These are phyloP conservation scores for Papilio elwesi DNA, from an alignment of 2,888 invertebrate genomes.

Conservation along the genomic window DNA sequence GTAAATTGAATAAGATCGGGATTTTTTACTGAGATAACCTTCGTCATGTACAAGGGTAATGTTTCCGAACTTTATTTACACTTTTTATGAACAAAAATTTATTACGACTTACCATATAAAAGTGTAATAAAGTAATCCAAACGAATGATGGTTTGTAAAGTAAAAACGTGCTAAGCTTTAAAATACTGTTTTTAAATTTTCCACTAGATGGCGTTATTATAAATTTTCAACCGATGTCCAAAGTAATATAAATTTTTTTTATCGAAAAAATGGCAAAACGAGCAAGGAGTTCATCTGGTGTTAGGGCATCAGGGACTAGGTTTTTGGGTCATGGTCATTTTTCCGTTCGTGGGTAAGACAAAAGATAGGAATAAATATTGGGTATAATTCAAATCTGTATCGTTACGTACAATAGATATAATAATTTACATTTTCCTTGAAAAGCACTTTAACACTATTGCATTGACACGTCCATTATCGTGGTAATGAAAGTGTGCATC, in stretches of 20 bases:
- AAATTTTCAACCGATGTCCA: background rate
- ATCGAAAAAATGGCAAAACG: too few species aligned
- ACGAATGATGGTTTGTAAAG: too few species aligned
- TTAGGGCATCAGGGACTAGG: too few species aligned
- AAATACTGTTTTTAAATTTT: background rate
- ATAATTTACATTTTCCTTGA: slow-evolving; percentile 10
- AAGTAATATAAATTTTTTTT: background rate
- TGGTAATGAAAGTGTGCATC: background rate
- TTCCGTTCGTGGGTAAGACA: too few species aligned
- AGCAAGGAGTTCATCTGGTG: too few species aligned
- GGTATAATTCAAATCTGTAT: background rate
- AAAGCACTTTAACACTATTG: slow-evolving; percentile 15
- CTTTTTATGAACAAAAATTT: background rate
- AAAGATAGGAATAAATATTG: too few species aligned
- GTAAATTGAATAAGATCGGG: background rate
- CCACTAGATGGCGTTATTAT: background rate
- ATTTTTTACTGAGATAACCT: background rate
- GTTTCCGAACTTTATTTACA: background rate
- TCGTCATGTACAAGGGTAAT: background rate
- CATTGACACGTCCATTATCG: slow-evolving; percentile 8
- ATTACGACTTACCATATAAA: background rate
- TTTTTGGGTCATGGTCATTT: too few species aligned
- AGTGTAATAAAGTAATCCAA: background rate
- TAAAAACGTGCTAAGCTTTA: too few species aligned
- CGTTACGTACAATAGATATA: background rate